Percentiles rank a stretch among this genome's conserved stretches.
phyloP scores from a whole-genome alignment of 2,888 invertebrate genomes.

The Diadegma fenestrale region DNA sequence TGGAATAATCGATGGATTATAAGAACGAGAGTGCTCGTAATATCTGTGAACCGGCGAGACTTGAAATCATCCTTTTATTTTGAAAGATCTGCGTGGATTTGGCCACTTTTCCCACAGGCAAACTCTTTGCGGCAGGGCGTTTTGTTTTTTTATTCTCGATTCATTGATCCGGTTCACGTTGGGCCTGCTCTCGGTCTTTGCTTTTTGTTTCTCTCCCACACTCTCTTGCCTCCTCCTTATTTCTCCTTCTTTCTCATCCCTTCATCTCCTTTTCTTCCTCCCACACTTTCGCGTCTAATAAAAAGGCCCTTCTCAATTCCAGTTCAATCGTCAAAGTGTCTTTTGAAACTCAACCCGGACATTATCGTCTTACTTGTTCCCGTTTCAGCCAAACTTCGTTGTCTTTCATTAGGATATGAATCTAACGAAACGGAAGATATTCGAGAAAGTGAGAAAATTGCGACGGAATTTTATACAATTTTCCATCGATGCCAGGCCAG shows the following conservation, averaged over 20 bases:
- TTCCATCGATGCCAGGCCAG: not conserved
- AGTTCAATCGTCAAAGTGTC: constrained; percentile 52
- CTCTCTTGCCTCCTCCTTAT: constrained; percentile 10
- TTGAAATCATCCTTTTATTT: constrained; percentile 56
- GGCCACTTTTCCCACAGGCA: constrained; percentile 38
- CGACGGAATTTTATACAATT: not conserved
- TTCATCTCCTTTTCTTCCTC: constrained; percentile 2
- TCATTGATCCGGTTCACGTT: constrained; percentile 49
- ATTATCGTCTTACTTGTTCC: constrained; percentile 41
- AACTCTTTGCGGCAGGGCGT: constrained; percentile 43
- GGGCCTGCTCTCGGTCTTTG: constrained; percentile 16
- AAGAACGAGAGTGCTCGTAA: not conserved
- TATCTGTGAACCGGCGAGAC: not conserved
- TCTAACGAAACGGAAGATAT: constrained; percentile 11
- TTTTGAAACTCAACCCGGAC: constrained; percentile 29
- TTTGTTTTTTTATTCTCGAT: constrained; percentile 22
- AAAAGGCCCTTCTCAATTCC: constrained; percentile 38
- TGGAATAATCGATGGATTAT: constrained; percentile 10
- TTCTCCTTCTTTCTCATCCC: constrained; percentile 14
- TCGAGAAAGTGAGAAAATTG: not conserved
- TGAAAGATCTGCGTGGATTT: constrained; percentile 54
- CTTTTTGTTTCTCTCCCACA: not conserved
- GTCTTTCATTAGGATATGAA: constrained; percentile 23
- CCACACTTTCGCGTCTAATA: constrained; percentile 67
- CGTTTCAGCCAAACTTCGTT: constrained; percentile 10